Evolutionary conservation across 2,888 invertebrate genomes (phyloP), one percentile per base, ranked within the genome.

Genomic region (Octodonta nipae): DNA sequence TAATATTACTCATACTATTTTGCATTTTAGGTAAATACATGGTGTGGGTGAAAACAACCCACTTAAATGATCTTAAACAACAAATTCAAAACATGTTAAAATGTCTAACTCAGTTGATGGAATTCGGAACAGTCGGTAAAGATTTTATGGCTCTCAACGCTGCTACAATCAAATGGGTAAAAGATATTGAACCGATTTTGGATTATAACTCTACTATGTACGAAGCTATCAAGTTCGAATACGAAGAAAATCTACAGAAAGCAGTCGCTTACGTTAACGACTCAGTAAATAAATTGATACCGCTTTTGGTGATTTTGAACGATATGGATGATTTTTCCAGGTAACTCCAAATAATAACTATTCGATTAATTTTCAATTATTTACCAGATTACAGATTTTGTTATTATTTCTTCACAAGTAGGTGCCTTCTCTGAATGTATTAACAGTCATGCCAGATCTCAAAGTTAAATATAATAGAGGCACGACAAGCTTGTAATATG

Each of bases 161-260:
- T n/a, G 69, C 64, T 26, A 85, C 87, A 1, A 75, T 92, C 1
- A 78, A 78, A 44, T 91, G 91, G 89, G 63, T 88, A 2, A 71
- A 71, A 38, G 69, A 77, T 20, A 87, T 92, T 30, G 77, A 78
- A 50, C 78, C 81, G 1, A 73, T 88, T 34, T 79, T 91, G 50
- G 83, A 87, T 16, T 71, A 71, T 46, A 87, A 86, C 56, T 80
- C 84, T 29, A 71, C 72, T 6, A 66, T 78, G 45, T 84, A 80
- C 54, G 91, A 92, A 63, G 69, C 77, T 12, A 76, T 75, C 35
- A 89, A 88, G 63, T 78, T 73, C 41, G 76, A 83, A 44, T 80
- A 89, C 58, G 92, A 93, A 63, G 88, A 88, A 50, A 67, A 71
- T 39, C 60, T 92, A 34, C 69, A 75, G 42, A 67, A 67, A 30